Conservation (phyloP, 2,113 vertebrate genomes). For the Pavo muticus region DNA sequence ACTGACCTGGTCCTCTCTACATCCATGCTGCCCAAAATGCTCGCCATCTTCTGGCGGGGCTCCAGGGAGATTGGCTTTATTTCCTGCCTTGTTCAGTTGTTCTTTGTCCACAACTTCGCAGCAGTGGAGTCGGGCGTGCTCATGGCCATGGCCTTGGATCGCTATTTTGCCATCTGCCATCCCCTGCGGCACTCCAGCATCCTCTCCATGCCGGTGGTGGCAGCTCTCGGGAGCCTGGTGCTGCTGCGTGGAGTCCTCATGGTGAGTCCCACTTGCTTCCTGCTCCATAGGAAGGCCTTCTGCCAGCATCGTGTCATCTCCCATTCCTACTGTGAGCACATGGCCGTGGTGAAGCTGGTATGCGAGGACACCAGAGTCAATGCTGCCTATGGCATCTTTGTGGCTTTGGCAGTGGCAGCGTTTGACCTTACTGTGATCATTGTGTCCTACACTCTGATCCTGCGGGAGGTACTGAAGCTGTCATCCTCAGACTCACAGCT, state of each 20-base stretch:
- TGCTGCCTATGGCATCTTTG: background rate
- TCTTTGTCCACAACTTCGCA: constrained; percentile 60
- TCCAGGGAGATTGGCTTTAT: background rate
- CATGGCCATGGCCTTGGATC: too few species aligned
- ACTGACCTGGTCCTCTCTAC: constrained; percentile 56
- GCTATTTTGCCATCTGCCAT: too few species aligned
- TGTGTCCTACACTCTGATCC: constrained; percentile 40
- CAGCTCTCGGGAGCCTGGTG: too few species aligned
- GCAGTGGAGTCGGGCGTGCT: background rate
- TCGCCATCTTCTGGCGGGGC: background rate
- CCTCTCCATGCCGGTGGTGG: too few species aligned
- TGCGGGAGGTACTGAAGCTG: constrained; percentile 12
- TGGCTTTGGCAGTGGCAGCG: background rate
- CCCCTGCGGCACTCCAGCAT: too few species aligned
- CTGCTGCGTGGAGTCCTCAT: too few species aligned
- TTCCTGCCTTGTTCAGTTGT: constrained; percentile 67
- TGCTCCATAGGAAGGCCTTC: background rate
- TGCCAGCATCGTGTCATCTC: too few species aligned
- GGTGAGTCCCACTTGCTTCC: background rate
- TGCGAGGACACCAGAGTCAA: constrained; percentile 43
- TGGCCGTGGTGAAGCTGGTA: constrained; percentile 59
- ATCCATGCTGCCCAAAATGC: background rate
- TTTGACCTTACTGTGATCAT: background rate
- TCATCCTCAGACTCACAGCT: background rate
- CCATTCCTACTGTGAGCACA: constrained; percentile 25